Percentiles rank a stretch among this genome's conserved stretches.
phyloP scores from a whole-genome alignment of 2,888 invertebrate genomes.

The Agriopis leucophaearia region DNA sequence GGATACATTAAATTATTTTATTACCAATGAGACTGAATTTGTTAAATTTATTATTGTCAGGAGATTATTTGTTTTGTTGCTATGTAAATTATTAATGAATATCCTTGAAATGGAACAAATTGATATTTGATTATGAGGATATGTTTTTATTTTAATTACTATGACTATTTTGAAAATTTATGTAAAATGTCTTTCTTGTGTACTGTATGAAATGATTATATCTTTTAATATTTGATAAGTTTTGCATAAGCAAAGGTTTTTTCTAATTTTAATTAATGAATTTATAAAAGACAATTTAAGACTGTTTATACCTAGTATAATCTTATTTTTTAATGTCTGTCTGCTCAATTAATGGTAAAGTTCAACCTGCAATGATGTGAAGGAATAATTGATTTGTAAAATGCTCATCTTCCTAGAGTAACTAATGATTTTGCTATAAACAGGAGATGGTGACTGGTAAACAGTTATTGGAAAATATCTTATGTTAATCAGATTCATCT shows the following conservation, averaged over 20 bases:
- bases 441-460: not conserved
- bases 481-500: not conserved
- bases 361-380: slow-evolving; percentile 60
- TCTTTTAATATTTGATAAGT: slow-evolving; percentile 5
- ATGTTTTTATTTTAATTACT: slow-evolving; percentile 47
- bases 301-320: slow-evolving; percentile 67
- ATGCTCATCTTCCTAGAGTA: not conserved
- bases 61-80: slow-evolving; percentile 70
- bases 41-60: slow-evolving; percentile 72
- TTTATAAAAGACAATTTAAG: slow-evolving; percentile 74
- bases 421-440: not conserved
- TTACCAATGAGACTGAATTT: slow-evolving; percentile 85
- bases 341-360: slow-evolving; percentile 62
- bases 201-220: slow-evolving; percentile 19
- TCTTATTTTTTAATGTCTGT: slow-evolving; percentile 51
- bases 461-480: not conserved
- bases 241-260: slow-evolving; percentile 12
- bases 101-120: slow-evolving; percentile 37
- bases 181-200: slow-evolving; percentile 5
- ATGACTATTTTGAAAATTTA: slow-evolving; percentile 46
- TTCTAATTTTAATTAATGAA: slow-evolving; percentile 44
- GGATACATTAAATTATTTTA: slow-evolving; percentile 69
- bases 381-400: not conserved
- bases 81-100: slow-evolving; percentile 32
- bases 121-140: slow-evolving; percentile 31